Conservation (phyloP, 2,888 invertebrate genomes). For the Entomobrya multifasciata region DNA sequence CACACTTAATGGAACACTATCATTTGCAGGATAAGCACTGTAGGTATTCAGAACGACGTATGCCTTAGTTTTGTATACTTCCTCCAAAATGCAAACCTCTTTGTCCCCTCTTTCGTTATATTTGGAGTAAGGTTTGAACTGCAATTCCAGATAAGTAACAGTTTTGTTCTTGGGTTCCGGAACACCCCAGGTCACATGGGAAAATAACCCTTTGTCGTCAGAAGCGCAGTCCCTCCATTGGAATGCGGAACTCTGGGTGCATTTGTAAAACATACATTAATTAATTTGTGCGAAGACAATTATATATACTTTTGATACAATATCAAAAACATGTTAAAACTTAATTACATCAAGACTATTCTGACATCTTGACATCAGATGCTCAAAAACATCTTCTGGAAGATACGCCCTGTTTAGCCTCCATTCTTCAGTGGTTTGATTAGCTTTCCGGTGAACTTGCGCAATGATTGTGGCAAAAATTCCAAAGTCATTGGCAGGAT, state of each 20-base stretch:
- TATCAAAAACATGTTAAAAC: neutral
- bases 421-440: slow-evolving; percentile 51
- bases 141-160: slow-evolving; percentile 49
- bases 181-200: slow-evolving; percentile 34
- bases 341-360: neutral
- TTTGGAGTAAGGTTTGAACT: slow-evolving; percentile 43
- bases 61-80: slow-evolving; percentile 54
- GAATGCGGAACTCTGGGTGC: neutral
- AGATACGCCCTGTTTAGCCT: slow-evolving; percentile 41
- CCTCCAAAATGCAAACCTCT: slow-evolving; percentile 58
- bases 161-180: slow-evolving; percentile 55
- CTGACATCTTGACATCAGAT: slow-evolving; percentile 25
- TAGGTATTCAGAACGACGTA: slow-evolving; percentile 45
- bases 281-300: neutral
- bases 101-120: slow-evolving; percentile 34
- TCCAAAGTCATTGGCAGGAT: slow-evolving; percentile 57
- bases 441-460: slow-evolving; percentile 23
- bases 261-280: too few species aligned
- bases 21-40: slow-evolving; percentile 33
- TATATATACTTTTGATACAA: neutral
- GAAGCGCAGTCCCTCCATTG: slow-evolving; percentile 34
- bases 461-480: slow-evolving; percentile 48
- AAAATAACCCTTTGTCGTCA: slow-evolving; percentile 43
- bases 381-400: slow-evolving; percentile 38
- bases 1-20: slow-evolving; percentile 12